These are phyloP conservation scores for Hydrochoerus hydrochaeris DNA, from an alignment of 2,113 vertebrate species.

Conservation along the genomic window DNA sequence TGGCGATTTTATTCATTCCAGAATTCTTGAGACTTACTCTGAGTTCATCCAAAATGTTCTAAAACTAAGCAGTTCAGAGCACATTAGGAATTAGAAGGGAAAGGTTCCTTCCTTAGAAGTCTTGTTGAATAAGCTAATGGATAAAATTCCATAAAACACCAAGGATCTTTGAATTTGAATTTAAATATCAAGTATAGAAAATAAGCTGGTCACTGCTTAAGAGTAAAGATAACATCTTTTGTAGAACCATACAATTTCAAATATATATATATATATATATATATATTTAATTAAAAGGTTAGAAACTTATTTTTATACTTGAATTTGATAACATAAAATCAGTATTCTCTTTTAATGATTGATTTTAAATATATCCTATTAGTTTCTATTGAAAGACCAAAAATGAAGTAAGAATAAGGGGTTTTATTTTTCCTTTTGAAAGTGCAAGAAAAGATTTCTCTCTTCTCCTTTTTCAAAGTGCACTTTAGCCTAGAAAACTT, in stretches of 20 bases:
- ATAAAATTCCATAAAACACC: neutral
- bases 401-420: neutral
- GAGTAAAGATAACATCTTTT: neutral
- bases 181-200: neutral
- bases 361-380: neutral
- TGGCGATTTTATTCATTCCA: neutral
- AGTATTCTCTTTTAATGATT: neutral
- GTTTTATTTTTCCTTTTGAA: neutral
- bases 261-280: neutral
- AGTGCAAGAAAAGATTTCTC: neutral
- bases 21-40: neutral
- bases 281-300: neutral
- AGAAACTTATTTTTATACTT: neutral
- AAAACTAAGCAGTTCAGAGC: neutral
- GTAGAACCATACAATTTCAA: neutral
- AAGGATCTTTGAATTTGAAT: neutral
- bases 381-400: neutral
- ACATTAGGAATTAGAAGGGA: neutral
- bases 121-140: neutral
- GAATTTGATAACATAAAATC: conserved; percentile 8
- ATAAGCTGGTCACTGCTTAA: neutral
- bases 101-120: neutral
- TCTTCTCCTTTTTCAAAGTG: neutral
- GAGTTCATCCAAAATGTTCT: neutral
- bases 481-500: neutral